Evolutionary conservation across 2,888 invertebrate species (phyloP).

Genomic region (Linnaemya tessellans): DNA sequence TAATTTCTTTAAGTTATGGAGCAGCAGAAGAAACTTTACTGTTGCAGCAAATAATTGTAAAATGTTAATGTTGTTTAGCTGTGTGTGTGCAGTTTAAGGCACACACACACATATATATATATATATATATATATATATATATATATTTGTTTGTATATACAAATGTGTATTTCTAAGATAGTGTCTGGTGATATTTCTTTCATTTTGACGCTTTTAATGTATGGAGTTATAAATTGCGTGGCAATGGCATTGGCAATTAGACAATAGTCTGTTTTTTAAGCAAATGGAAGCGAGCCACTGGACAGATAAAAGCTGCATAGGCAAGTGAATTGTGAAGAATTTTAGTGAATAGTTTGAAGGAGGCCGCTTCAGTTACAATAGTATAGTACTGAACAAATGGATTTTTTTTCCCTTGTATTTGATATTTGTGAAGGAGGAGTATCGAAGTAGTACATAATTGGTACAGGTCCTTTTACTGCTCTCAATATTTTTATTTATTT

Average conservation of each 20-base stretch:
- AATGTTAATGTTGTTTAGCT: constrained; percentile 31
- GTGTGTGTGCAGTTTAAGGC: neutral
- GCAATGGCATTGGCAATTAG: constrained; percentile 76
- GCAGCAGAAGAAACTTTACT: constrained; percentile 51
- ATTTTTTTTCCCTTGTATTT: too few species aligned
- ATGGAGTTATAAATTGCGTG: constrained; percentile 71
- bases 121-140: too few species aligned
- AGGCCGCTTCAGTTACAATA: neutral
- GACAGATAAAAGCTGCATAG: constrained; percentile 54
- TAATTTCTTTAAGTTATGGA: constrained; percentile 70
- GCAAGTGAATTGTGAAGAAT: constrained; percentile 18
- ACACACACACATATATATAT: too few species aligned
- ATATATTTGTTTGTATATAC: constrained; percentile 3
- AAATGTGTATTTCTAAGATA: constrained; percentile 35
- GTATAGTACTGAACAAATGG: too few species aligned
- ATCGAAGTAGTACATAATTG: too few species aligned
- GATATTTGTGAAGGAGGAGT: too few species aligned
- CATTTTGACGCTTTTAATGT: constrained; percentile 68
- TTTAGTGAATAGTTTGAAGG: constrained; percentile 9
- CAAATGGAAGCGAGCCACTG: constrained; percentile 27
- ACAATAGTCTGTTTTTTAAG: constrained; percentile 65
- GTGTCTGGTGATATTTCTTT: constrained; percentile 68
- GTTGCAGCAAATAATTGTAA: constrained; percentile 47
- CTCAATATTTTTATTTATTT: too few species aligned
- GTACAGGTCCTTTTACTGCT: too few species aligned